phyloP scores from a whole-genome alignment of 2,113 vertebrate species.

The Stigmatopora argus region DNA sequence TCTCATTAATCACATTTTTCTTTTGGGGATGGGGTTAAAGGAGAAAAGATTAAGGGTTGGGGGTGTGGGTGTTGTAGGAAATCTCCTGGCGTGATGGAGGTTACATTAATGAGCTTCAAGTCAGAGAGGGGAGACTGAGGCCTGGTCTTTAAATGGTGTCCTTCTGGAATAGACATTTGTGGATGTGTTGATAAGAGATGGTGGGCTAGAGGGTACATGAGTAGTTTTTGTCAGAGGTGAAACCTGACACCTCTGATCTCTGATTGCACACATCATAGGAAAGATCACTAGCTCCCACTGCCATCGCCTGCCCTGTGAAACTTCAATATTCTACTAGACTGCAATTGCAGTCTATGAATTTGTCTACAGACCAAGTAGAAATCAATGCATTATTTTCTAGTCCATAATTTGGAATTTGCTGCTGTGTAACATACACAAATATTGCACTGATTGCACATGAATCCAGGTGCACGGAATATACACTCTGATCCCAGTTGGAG shows the following conservation, averaged over 20 bases:
- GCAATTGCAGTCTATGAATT: slow-evolving; percentile 25
- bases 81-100: slow-evolving; percentile 59
- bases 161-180: slow-evolving; percentile 61
- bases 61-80: slow-evolving; percentile 25
- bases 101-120: slow-evolving; percentile 75
- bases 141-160: slow-evolving; percentile 65
- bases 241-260: slow-evolving; percentile 61
- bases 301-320: slow-evolving; percentile 23
- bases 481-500: slow-evolving; percentile 56
- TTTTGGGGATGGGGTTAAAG: slow-evolving; percentile 26
- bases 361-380: slow-evolving; percentile 36
- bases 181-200: slow-evolving; percentile 12
- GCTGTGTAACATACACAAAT: slow-evolving; percentile 27
- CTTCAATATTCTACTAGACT: slow-evolving; percentile 40
- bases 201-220: slow-evolving; percentile 23
- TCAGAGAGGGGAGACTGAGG: slow-evolving; percentile 54
- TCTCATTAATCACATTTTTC: slow-evolving; percentile 61
- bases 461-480: slow-evolving; percentile 55
- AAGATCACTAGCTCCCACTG: slow-evolving; percentile 41
- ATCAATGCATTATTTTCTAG: slow-evolving; percentile 23
- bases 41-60: slow-evolving; percentile 1
- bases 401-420: slow-evolving; percentile 19
- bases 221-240: slow-evolving; percentile 53
- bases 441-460: no score
- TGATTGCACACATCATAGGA: slow-evolving; percentile 33